phyloP scores from a whole-genome alignment of 2,113 vertebrate genomes.

The Poeciliopsis prolifica region DNA sequence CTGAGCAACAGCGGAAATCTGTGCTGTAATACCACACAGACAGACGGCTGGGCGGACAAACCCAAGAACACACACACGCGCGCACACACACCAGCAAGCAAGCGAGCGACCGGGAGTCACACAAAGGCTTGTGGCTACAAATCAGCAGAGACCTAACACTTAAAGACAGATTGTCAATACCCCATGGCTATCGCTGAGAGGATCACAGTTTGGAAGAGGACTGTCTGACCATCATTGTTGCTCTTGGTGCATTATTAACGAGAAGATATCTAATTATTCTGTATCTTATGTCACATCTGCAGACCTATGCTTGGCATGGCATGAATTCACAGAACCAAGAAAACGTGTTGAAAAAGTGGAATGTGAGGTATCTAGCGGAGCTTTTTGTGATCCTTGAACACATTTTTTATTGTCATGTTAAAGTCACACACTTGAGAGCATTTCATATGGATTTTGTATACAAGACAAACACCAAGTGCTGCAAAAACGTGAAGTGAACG shows the following conservation, averaged over 20 bases:
- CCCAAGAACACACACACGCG: conserved; percentile 27
- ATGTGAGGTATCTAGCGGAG: background rate
- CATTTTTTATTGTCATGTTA: no score
- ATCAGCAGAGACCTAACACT: conserved; percentile 64
- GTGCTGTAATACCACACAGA: conserved; percentile 54
- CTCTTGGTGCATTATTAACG: conserved; percentile 59
- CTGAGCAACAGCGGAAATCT: conserved; percentile 38
- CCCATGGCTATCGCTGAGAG: conserved; percentile 51
- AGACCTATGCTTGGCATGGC: conserved; percentile 7
- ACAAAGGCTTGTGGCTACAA: conserved; percentile 62
- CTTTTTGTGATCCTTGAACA: no score
- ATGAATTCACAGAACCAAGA: conserved; percentile 9
- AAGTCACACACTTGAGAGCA: no score
- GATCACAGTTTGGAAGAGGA: conserved; percentile 57
- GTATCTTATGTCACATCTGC: conserved; percentile 42
- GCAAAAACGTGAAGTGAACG: no score
- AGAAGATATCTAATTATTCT: conserved; percentile 51
- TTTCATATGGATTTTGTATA: no score
- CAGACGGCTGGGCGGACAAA: conserved; percentile 35
- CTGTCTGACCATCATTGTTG: conserved; percentile 47
- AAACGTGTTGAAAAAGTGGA: background rate
- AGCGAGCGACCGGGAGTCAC: background rate
- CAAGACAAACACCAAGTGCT: no score
- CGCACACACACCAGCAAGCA: conserved; percentile 28
- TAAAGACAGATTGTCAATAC: conserved; percentile 72